Evolutionary conservation across 2,797 vertebrate genomes (phyloP).

Genomic region (Semaprochilodus insignis): DNA sequence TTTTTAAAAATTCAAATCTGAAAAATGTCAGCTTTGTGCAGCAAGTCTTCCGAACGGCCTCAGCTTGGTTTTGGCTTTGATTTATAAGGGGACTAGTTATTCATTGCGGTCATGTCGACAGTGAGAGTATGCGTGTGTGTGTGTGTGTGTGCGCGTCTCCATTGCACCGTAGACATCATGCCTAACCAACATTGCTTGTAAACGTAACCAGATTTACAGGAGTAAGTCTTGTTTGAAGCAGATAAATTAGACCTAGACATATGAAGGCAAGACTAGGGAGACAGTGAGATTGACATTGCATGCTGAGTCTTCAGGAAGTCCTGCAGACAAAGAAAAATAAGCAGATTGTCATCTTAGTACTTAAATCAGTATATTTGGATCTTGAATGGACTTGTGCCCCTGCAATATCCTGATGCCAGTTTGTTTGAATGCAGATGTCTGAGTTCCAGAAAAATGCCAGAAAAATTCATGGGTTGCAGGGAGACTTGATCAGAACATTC

Average conservation of each 20-base stretch:
- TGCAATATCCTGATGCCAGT: slow-evolving; percentile 53
- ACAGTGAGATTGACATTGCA: not conserved
- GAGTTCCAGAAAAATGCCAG: slow-evolving; percentile 62
- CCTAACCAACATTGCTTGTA: not conserved
- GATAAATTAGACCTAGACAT: slow-evolving; percentile 3
- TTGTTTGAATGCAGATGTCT: slow-evolving; percentile 68
- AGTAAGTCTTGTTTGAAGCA: not conserved
- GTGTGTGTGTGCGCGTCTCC: not conserved
- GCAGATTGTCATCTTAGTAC: slow-evolving; percentile 11
- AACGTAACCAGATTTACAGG: not conserved
- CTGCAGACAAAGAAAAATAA: slow-evolving; percentile 14
- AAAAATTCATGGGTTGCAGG: slow-evolving; percentile 42
- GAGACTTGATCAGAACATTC: slow-evolving; percentile 31
- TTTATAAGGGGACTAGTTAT: not conserved
- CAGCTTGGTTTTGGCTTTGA: slow-evolving; percentile 26
- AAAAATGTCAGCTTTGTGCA: slow-evolving; percentile 38
- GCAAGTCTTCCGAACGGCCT: slow-evolving; percentile 20
- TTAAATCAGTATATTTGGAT: slow-evolving; percentile 2
- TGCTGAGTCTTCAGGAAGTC: slow-evolving; percentile 19
- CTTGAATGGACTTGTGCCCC: slow-evolving; percentile 13
- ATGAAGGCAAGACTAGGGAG: not conserved
- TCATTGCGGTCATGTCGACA: slow-evolving; percentile 6
- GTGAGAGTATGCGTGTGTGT: not conserved
- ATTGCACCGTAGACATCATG: not conserved
- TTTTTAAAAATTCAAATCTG: slow-evolving; percentile 38